Percentiles rank a stretch among this genome's conserved stretches.
Conservation (phyloP, 2,888 invertebrate species). For the Hemistola chrysoprasaria region DNA sequence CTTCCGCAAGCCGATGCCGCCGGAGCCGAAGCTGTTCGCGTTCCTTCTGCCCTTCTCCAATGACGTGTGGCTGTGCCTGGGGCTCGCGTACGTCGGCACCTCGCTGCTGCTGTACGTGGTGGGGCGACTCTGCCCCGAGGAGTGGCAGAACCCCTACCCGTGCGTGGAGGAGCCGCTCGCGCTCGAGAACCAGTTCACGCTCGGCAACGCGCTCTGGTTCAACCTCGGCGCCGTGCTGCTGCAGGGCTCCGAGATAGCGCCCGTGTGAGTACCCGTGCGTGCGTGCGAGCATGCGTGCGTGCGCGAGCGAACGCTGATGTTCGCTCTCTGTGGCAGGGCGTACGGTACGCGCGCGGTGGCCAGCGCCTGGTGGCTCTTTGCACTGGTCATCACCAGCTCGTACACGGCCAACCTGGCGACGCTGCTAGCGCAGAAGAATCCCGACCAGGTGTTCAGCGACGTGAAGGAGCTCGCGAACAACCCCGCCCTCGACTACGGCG, state of each 20-base stretch:
- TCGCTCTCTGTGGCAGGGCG: constrained; percentile 80
- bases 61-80: constrained; percentile 91
- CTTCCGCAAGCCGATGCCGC: constrained; percentile 91
- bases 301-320: not conserved
- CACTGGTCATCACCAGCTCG: constrained; percentile 91
- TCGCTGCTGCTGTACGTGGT: constrained; percentile 91
- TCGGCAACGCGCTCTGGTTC: constrained; percentile 94
- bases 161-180: constrained; percentile 91
- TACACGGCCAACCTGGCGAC: constrained; percentile 97
- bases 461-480: constrained; percentile 92
- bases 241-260: constrained; percentile 94
- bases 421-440: constrained; percentile 90
- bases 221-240: constrained; percentile 92
- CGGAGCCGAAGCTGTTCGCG: constrained; percentile 93
- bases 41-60: constrained; percentile 94
- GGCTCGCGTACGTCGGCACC: constrained; percentile 90
- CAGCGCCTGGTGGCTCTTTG: constrained; percentile 94
- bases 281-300: too few species aligned
- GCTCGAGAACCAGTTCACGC: constrained; percentile 92
- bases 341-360: constrained; percentile 94
- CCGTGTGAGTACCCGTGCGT: constrained; percentile 85
- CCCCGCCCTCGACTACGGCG: constrained; percentile 92
- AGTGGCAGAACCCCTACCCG: constrained; percentile 95
- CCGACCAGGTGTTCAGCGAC: constrained; percentile 85
- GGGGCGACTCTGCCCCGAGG: constrained; percentile 91